These are phyloP conservation scores for Sebastolobus altivelis DNA, from an alignment of 2,797 vertebrate genomes.

Conservation along the genomic window DNA sequence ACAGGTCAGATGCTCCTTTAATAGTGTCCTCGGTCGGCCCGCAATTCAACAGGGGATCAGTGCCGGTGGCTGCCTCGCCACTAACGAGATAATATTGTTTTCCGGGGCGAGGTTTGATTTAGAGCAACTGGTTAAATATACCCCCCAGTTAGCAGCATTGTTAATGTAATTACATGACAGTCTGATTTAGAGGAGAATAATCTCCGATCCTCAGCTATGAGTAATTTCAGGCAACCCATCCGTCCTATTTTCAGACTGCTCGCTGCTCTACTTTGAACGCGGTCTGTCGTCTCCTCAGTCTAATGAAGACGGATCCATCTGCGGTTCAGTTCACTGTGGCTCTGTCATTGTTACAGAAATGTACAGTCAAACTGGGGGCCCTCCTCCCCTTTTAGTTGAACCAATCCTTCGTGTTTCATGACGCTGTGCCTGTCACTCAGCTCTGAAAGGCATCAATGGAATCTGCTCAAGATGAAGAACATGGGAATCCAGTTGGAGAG, in stretches of 20 bases:
- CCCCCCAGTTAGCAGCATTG: conserved; percentile 59
- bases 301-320: conserved; percentile 65
- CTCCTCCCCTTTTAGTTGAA: conserved; percentile 36
- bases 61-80: conserved; percentile 42
- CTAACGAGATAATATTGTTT: conserved; percentile 75
- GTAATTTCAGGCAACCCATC: conserved; percentile 47
- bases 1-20: conserved; percentile 75
- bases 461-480: conserved; percentile 81
- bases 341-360: conserved; percentile 58
- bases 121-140: conserved; percentile 67
- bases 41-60: conserved; percentile 59
- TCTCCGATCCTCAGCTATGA: conserved; percentile 47
- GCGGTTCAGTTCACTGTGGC: conserved; percentile 33
- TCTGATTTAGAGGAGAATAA: conserved; percentile 58
- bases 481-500: conserved; percentile 74
- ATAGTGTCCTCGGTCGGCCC: conserved; percentile 71
- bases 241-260: conserved; percentile 46
- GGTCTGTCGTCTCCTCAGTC: conserved; percentile 3
- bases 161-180: conserved; percentile 66
- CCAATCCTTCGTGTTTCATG: conserved; percentile 58
- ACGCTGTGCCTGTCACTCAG: conserved; percentile 75
- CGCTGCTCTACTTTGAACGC: conserved; percentile 44
- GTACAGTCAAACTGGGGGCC: conserved; percentile 50
- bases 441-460: conserved; percentile 65
- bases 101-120: conserved; percentile 59